Conservation (phyloP, 1,140 invertebrate species). For the Neodiprion fabricii region DNA sequence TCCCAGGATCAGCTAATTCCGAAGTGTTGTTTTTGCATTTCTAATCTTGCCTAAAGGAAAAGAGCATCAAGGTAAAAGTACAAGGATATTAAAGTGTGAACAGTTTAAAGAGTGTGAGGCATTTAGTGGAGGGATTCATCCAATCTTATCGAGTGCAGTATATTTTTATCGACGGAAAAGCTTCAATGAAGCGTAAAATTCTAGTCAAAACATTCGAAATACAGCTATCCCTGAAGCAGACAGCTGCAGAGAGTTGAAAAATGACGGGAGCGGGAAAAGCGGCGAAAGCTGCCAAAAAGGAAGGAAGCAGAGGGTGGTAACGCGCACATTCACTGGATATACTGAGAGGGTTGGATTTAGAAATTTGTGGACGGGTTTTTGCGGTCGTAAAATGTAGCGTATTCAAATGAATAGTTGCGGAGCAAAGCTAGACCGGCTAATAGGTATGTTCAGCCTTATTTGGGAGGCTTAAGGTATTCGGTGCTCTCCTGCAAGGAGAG, state of each 20-base stretch:
- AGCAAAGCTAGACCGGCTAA: slow-evolving; percentile 18
- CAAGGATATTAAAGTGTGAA: too few relatives aligned
- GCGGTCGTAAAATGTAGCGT: slow-evolving; percentile 22
- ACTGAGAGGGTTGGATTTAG: not conserved
- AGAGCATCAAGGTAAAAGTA: too few relatives aligned
- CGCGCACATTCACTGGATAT: not conserved
- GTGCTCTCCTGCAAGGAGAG: slow-evolving; percentile 21
- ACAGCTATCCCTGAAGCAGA: too few relatives aligned
- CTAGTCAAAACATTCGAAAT: too few relatives aligned
- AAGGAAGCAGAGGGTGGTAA: not conserved
- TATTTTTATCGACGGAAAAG: too few relatives aligned
- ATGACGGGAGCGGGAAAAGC: too few relatives aligned
- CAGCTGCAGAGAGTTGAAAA: too few relatives aligned
- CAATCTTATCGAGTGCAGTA: too few relatives aligned
- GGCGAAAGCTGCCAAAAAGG: not conserved
- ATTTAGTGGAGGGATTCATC: too few relatives aligned
- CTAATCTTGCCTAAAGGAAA: not conserved
- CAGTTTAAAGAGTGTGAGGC: too few relatives aligned
- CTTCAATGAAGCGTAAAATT: too few relatives aligned
- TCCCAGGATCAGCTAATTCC: not conserved
- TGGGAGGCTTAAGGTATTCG: slow-evolving; percentile 27
- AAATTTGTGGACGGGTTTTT: slow-evolving; percentile 11
- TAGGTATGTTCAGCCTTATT: slow-evolving; percentile 29
- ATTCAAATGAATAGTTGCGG: slow-evolving; percentile 27
- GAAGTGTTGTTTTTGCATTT: not conserved